Evolutionary conservation across 2,888 invertebrate species (phyloP), one percentile per base, ranked within the genome.

Genomic region (Congeria kusceri): DNA sequence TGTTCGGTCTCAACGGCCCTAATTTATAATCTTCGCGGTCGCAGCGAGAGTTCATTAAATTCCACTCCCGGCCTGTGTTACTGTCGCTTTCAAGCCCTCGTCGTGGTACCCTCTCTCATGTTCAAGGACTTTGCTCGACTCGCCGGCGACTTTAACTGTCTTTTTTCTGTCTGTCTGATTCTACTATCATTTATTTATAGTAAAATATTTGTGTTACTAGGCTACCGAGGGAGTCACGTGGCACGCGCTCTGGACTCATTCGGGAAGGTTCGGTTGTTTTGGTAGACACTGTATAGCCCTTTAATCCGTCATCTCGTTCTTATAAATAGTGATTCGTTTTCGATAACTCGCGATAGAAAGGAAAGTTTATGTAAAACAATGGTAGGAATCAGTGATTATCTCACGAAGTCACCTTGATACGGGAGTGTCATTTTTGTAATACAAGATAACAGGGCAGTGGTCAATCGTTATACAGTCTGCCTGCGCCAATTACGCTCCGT

Each of bases 241-340:
- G 79, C 67, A 83, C 80, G 66, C 63, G 69, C 77, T 44, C 28
- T 68, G 64, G 69, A 69, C 39, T 58, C 72, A 49, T 69, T 72
- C 76, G 76, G 76, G 27, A 62, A 57, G 56, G 69, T 65, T 76
- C 49, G 80, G 76, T 68, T 76, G 73, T 72, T 66, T 72, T 44
- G 80, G 76, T 68, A 72, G 76, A 73, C 73, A 56, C 32, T 69
- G 73, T 72, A 57, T 46, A 62, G 47, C 73, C 67, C 74, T 75
- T 83, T 77, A 77, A 83, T 77, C 67, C 74, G 74, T 71, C 69
- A 83, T 83, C 79, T 79, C 68, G 77, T 63, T 71, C 77, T 70
- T 74, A 80, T 83, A 80, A 80, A 83, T 77, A 77, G 70, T 77
- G 65, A 77, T 74, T 77, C 46, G 56, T 47, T 27, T 58, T 49